Percentiles rank a stretch among this genome's conserved stretches.
These are phyloP conservation scores for Herpetotheres cachinnans DNA, from an alignment of 2,113 vertebrate genomes.

Conservation along the genomic window DNA sequence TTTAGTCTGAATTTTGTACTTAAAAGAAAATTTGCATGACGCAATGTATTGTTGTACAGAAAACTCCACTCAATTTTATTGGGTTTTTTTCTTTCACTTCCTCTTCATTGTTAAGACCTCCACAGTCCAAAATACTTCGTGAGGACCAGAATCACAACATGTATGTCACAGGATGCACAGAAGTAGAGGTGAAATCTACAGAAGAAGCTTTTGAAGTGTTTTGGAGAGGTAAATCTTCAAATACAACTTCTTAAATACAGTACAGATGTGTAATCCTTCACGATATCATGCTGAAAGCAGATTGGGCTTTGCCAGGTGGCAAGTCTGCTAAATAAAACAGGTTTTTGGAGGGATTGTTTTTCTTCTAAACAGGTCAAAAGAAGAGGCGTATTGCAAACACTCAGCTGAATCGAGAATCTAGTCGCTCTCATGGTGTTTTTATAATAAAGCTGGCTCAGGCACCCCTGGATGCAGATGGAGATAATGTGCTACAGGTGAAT, in stretches of 20 bases:
- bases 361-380: constrained; percentile 73
- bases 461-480: constrained; percentile 90
- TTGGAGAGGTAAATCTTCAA: constrained; percentile 83
- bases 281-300: background rate
- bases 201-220: constrained; percentile 94
- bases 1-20: background rate
- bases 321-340: background rate
- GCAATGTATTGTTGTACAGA: rapidly evolving
- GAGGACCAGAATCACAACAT: constrained; percentile 98
- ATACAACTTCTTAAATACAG: background rate
- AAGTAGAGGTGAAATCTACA: constrained; percentile 94
- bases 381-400: constrained; percentile 86
- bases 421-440: constrained; percentile 94
- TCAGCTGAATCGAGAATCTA: constrained; percentile 90
- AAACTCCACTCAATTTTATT: background rate
- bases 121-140: constrained; percentile 90
- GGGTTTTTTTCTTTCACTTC: background rate
- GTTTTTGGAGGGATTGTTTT: background rate
- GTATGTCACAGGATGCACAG: constrained; percentile 93
- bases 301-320: background rate
- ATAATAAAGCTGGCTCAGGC: constrained; percentile 92
- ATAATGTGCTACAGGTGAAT: constrained; percentile 88
- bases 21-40: background rate
- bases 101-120: constrained; percentile 72
- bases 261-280: background rate